A percentile compares a stretch with the other conserved stretches of the same genome.
These are phyloP conservation scores for Tenualosa ilisha DNA, from an alignment of 2,797 vertebrate species.

Conservation along the genomic window DNA sequence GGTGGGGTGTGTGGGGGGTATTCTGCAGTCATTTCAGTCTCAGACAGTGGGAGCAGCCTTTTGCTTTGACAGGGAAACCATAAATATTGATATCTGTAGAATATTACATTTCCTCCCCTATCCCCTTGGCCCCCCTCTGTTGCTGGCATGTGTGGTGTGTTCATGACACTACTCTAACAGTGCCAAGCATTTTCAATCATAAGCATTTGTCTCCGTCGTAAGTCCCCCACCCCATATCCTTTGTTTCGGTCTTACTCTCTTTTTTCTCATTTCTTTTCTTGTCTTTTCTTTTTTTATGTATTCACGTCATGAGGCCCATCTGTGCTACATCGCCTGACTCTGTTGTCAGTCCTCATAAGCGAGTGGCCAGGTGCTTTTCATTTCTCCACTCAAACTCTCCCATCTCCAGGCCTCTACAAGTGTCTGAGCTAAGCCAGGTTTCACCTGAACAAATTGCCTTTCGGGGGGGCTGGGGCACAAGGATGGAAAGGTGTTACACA, in stretches of 20 bases:
- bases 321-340: not conserved
- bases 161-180: constrained; percentile 32
- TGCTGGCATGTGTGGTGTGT: constrained; percentile 24
- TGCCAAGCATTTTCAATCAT: constrained; percentile 31
- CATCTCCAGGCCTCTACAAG: constrained; percentile 26
- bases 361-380: constrained; percentile 45
- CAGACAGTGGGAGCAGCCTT: constrained; percentile 25
- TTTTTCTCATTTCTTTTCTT: not conserved
- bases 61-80: constrained; percentile 36
- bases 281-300: not conserved
- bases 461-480: constrained; percentile 3
- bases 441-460: constrained; percentile 52
- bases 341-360: constrained; percentile 29
- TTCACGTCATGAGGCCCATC: not conserved
- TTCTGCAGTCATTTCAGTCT: constrained; percentile 51
- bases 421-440: constrained; percentile 36
- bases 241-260: not conserved
- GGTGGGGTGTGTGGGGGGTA: constrained; percentile 45
- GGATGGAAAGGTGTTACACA: not conserved
- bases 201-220: constrained; percentile 32
- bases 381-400: constrained; percentile 36
- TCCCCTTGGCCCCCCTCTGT: not conserved
- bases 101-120: constrained; percentile 33
- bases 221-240: not conserved
- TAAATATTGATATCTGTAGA: constrained; percentile 44